These are phyloP conservation scores for Lithophane ornitopus DNA, from an alignment of 2,888 invertebrate genomes.

Conservation along the genomic window DNA sequence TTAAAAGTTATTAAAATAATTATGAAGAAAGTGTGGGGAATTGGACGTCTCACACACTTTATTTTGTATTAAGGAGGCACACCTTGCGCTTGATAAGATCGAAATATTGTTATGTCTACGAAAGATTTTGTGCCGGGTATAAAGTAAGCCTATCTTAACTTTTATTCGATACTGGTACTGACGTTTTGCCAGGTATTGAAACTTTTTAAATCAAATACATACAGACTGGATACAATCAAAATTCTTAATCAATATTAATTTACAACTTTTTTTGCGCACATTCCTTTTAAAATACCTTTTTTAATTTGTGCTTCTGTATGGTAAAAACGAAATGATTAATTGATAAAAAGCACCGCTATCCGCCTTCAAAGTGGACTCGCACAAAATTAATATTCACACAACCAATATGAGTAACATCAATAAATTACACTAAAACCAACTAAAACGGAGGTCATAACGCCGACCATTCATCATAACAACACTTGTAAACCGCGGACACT, in stretches of 20 bases:
- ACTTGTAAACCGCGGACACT: slow-evolving; percentile 81
- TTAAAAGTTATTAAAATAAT: slow-evolving; percentile 61
- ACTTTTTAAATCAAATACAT: too few species aligned
- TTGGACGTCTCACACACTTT: slow-evolving; percentile 34
- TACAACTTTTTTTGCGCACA: slow-evolving; percentile 1
- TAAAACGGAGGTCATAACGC: slow-evolving; percentile 78
- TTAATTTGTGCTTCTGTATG: slow-evolving; percentile 40
- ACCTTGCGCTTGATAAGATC: slow-evolving; percentile 51
- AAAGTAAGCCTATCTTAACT: slow-evolving; percentile 9
- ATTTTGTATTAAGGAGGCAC: slow-evolving; percentile 34
- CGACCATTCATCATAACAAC: slow-evolving; percentile 82
- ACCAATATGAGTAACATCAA: slow-evolving; percentile 65
- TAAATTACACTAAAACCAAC: slow-evolving; percentile 75
- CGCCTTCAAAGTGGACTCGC: slow-evolving; percentile 15
- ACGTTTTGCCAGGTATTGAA: too few species aligned
- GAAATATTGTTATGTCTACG: slow-evolving; percentile 43
- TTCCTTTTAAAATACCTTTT: slow-evolving; percentile 6
- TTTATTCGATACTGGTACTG: neutral
- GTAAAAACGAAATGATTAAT: slow-evolving; percentile 45
- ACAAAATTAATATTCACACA: slow-evolving; percentile 44
- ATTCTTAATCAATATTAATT: slow-evolving; percentile 15
- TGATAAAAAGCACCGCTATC: slow-evolving; percentile 34
- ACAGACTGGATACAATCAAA: neutral
- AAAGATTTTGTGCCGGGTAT: slow-evolving; percentile 27
- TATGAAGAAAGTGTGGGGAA: slow-evolving; percentile 45